phyloP scores from a whole-genome alignment of 2,888 invertebrate genomes.

The Callimorpha dominula region DNA sequence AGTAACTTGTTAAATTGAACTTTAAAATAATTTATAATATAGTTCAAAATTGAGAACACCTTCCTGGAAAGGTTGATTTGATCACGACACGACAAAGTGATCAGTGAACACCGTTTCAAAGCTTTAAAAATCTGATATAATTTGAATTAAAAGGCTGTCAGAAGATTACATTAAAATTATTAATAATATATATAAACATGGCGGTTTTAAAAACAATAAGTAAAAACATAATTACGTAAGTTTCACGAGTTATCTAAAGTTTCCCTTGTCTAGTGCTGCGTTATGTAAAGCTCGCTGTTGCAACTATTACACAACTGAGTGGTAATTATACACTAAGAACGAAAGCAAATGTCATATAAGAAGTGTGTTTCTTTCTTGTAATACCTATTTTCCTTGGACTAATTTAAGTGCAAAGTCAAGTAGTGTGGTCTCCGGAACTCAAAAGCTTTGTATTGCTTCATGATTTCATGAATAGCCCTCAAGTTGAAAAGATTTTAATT shows the following conservation, averaged over 20 bases:
- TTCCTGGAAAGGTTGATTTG: slow-evolving; percentile 27
- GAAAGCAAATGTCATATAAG: slow-evolving; percentile 3
- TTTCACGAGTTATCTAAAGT: slow-evolving; percentile 38
- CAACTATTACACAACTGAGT: slow-evolving; percentile 37
- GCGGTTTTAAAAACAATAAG: slow-evolving; percentile 3
- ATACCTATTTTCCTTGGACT: not conserved
- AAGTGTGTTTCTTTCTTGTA: not conserved
- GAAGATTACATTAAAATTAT: not conserved
- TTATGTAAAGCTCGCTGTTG: slow-evolving; percentile 36
- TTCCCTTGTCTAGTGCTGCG: slow-evolving; percentile 30
- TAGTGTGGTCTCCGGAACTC: too few relatives aligned
- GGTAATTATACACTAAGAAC: slow-evolving; percentile 5
- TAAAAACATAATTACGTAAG: slow-evolving; percentile 31
- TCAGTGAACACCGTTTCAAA: slow-evolving; percentile 1
- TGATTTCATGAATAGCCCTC: too few relatives aligned
- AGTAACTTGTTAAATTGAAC: slow-evolving; percentile 26
- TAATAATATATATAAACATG: slow-evolving; percentile 9
- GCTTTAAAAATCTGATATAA: not conserved
- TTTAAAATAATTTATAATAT: slow-evolving; percentile 20
- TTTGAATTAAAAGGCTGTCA: not conserved
- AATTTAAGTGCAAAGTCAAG: not conserved
- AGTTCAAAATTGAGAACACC: slow-evolving; percentile 7
- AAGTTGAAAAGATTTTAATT: too few relatives aligned
- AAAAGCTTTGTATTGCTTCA: not conserved
- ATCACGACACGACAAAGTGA: slow-evolving; percentile 27